Evolutionary conservation across 2,113 vertebrate species (phyloP), one percentile per base, ranked within the genome.

Genomic region (Micronisus gabar): DNA sequence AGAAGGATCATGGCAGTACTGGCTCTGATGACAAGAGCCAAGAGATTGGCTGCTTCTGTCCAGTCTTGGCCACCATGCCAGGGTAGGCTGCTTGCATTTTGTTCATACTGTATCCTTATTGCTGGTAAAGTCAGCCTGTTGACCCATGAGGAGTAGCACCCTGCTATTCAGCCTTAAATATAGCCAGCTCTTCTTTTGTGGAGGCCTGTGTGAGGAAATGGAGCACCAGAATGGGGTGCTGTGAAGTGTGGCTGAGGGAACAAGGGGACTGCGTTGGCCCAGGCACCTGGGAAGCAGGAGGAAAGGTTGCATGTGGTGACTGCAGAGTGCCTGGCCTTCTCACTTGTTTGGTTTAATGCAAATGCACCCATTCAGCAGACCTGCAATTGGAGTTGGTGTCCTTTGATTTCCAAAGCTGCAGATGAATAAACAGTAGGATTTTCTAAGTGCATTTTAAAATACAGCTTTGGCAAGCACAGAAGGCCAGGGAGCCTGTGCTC

Each of bases 401-500:
- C 25, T 92, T 95, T 91, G 25, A 41, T 65, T 92, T 87, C 83
- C 59, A 6, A 91, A 91, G 81, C 25, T 89, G 78, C 53, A 45
- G 53, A 72, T 93, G 73, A 95, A 91, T 86, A 86, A 87, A 65
- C 56, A 89, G 74, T 21, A 84, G 65, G 70, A 86, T 92, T 95
- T 95, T 95, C 25, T 23, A 68, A 79, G 41, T 58, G 70, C 78
- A 19, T 94, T 95, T 95, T 79, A 61, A 95, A 96, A 75, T 81
- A 63, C 18, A 88, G 30, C 61, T 89, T 92, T 83, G 95, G 93
- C 91, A 90, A 75, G 81, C 34, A 9, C 22, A 38, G 70, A 30
- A 40, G 50, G 63, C 61, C 29, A 18, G 32, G 26, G 40, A 93
- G 81, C 16, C 89, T 74, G n/a, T 56, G 62, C 41, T 94, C 45